These are phyloP conservation scores for Tanypteryx hageni DNA, from an alignment of 2,888 invertebrate genomes.

Conservation along the genomic window DNA sequence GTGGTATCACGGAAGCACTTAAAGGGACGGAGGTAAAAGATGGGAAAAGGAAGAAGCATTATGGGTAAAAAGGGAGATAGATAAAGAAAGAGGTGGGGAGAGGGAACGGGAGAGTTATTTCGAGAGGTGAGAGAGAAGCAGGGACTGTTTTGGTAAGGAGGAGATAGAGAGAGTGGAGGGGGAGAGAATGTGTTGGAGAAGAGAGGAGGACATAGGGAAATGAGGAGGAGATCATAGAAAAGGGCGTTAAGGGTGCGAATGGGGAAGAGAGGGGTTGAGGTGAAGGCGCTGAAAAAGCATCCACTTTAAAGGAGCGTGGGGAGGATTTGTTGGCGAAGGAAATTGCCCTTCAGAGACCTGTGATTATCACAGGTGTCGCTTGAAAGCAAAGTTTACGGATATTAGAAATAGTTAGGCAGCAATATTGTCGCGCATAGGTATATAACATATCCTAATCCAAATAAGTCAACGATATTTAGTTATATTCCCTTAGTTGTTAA, in stretches of 20 bases:
- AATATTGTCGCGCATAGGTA: not conserved
- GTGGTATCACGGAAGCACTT: conserved; percentile 23
- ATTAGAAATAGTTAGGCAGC: not conserved
- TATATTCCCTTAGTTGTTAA: too few species aligned
- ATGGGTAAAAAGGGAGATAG: not conserved
- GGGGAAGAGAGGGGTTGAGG: too few species aligned
- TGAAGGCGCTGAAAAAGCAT: not conserved
- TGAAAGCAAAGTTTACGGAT: not conserved
- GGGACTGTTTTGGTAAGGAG: not conserved
- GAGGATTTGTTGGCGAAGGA: not conserved
- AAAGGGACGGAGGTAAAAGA: not conserved
- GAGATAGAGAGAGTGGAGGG: too few species aligned
- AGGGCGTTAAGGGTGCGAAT: too few species aligned
- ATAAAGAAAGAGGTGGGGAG: not conserved
- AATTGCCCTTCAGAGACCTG: not conserved
- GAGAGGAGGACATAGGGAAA: not conserved
- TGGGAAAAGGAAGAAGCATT: conserved; percentile 14
- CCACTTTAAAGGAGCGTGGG: not conserved
- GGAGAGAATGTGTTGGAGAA: not conserved
- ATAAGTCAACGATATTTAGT: too few species aligned
- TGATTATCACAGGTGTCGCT: not conserved
- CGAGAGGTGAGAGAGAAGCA: not conserved
- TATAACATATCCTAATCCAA: not conserved
- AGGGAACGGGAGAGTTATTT: not conserved
- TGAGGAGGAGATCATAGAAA: not conserved